A percentile compares a stretch with the other conserved stretches of the same genome.
Evolutionary conservation across 2,113 vertebrate species (phyloP).

Genomic region (Desmodus rotundus): DNA sequence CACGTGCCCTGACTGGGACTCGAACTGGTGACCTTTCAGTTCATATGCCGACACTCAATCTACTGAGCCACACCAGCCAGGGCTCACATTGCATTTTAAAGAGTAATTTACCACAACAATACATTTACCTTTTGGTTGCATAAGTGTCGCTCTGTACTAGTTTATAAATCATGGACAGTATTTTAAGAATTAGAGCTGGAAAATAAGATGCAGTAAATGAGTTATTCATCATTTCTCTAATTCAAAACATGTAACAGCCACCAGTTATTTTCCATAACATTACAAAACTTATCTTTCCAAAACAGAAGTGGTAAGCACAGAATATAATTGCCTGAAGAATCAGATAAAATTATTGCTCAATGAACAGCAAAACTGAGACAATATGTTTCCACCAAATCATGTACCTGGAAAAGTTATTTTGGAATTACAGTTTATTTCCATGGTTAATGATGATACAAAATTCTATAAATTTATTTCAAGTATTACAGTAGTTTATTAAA

Average conservation of each 20-base stretch:
- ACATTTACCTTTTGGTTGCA: conserved; percentile 92
- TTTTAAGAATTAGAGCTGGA: conserved; percentile 90
- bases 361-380: not conserved
- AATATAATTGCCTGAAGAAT: not conserved
- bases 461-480: not conserved
- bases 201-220: conserved; percentile 65
- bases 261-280: not conserved
- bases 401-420: not conserved
- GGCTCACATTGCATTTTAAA: conserved; percentile 23
- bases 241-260: not conserved
- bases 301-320: not conserved
- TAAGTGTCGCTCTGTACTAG: conserved; percentile 94
- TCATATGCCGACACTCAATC: no score
- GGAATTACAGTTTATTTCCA: not conserved
- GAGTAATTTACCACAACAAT: conserved; percentile 3
- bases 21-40: no score
- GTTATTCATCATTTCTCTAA: not conserved
- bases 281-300: conserved; percentile 43
- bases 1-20: no score
- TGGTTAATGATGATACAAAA: not conserved
- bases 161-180: conserved; percentile 92
- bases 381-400: not conserved
- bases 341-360: not conserved
- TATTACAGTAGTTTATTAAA: not conserved
- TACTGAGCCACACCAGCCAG: no score